These are phyloP conservation scores for Desmodus rotundus DNA, from an alignment of 2,113 vertebrate species.

Conservation along the genomic window DNA sequence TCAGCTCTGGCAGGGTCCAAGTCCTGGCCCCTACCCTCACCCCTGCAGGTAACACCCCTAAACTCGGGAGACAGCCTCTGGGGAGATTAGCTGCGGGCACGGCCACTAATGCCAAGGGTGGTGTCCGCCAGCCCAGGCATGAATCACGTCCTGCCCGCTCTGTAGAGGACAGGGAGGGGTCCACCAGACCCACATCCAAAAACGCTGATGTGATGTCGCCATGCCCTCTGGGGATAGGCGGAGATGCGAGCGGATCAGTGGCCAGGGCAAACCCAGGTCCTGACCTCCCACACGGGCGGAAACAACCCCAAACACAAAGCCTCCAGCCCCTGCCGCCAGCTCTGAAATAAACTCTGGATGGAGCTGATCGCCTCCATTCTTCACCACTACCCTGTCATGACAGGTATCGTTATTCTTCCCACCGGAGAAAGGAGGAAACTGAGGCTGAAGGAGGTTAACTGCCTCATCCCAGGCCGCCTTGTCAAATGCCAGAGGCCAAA, in stretches of 20 bases:
- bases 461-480: neutral
- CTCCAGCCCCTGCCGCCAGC: rapidly evolving
- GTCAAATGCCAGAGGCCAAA: neutral
- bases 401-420: neutral
- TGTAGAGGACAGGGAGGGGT: neutral
- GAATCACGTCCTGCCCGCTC: neutral
- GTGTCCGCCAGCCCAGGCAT: neutral
- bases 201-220: rapidly evolving
- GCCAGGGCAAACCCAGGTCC: neutral
- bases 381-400: neutral
- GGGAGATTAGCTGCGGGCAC: rapidly evolving
- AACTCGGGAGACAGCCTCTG: neutral
- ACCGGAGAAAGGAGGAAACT: neutral
- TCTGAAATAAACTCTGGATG: neutral
- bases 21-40: neutral
- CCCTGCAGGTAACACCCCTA: neutral
- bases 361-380: rapidly evolving
- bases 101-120: neutral
- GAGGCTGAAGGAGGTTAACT: neutral
- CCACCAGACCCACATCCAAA: neutral
- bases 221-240: neutral
- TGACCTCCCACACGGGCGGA: neutral
- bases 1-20: neutral
- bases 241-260: rapidly evolving
- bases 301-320: neutral